Percentiles rank a stretch among this genome's conserved stretches.
phyloP scores from a whole-genome alignment of 64 coral and sea anemone species.

The Actinia tenebrosa region DNA sequence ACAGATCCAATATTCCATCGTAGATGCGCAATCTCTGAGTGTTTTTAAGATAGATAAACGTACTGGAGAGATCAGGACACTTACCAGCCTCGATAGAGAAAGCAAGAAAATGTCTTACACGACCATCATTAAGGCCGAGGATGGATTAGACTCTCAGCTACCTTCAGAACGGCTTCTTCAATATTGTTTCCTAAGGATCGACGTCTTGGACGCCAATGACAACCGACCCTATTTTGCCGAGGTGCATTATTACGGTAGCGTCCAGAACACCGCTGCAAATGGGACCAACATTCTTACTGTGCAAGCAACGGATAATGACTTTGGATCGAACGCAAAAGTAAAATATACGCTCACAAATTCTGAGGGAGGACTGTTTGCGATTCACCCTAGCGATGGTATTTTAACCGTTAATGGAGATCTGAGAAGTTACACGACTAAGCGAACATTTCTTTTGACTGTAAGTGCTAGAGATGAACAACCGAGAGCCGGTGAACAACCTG shows the following conservation, averaged over 20 bases:
- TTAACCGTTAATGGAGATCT: neutral
- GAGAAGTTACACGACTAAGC: neutral
- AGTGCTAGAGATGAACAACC: neutral
- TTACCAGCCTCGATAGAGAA: constrained; percentile 62
- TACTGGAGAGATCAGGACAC: constrained; percentile 55
- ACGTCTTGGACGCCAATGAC: constrained; percentile 61
- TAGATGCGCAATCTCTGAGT: constrained; percentile 2
- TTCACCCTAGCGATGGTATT: neutral
- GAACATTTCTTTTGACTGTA: neutral
- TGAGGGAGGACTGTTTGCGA: constrained; percentile 8
- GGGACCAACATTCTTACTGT: constrained; percentile 20
- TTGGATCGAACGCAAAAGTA: constrained; percentile 11
- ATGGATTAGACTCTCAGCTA: constrained; percentile 39
- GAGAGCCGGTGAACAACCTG: constrained; percentile 13
- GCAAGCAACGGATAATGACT: constrained; percentile 33
- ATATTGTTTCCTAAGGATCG: constrained; percentile 39
- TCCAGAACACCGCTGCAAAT: neutral
- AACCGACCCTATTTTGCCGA: constrained; percentile 52
- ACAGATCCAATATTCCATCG: constrained; percentile 21
- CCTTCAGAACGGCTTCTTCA: constrained; percentile 39
- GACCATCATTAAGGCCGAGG: constrained; percentile 62
- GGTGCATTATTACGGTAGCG: constrained; percentile 47
- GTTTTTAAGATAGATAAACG: constrained; percentile 57
- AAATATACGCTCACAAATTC: constrained; percentile 3
- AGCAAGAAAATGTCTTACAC: neutral